Evolutionary conservation across 23 tunicate genomes (phyloP), one percentile per base, ranked within the genome.

Genomic region (Ascidia mentula): DNA sequence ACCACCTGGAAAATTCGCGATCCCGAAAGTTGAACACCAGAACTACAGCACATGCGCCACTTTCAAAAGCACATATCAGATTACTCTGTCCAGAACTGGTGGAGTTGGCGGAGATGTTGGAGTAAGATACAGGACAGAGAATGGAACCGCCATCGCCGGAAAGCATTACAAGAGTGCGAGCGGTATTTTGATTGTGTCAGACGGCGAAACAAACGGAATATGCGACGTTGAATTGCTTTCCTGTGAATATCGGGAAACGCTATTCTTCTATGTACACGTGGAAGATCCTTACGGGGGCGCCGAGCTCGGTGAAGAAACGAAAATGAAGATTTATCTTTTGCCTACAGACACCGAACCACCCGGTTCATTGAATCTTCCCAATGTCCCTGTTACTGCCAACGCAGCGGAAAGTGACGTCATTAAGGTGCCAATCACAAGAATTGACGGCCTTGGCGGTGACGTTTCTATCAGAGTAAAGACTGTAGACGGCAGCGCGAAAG

Each of bases 341-440:
- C 60, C 92, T 0, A 88, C 92, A 37, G 87, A 88, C 32, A 39
- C 74, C 13, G 92, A 88, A 82, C 85, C 77, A 12, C 37, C 78
- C 6, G 82, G 86, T 6, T 31, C 0, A 4, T 45, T 87, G n/a
- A 32, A 12, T 28, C 60, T 74, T 28, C 59, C 77, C 18, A 18
- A 33, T 33, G 76, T 75, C 26, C 6, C 6, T 26, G 26, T 26
- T n/a, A 32, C 40, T 17, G 40, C 36, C 17, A 34, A 38, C 28
- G 30, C 34, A 13, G 35, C 42, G 0, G 39, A 40, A 8, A 53
- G 30, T 15, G 59, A 34, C 9, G 53, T 84, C 6, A 34, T 83
- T 6, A 39, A 65, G 17, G 36, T 73, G 9, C 79, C 91, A 18
- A 78, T 87, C 33, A 39, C 59, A 74, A 78, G 91, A 36, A 77